phyloP scores from a whole-genome alignment of 2,113 vertebrate species.

The Aplodontia rufa region DNA sequence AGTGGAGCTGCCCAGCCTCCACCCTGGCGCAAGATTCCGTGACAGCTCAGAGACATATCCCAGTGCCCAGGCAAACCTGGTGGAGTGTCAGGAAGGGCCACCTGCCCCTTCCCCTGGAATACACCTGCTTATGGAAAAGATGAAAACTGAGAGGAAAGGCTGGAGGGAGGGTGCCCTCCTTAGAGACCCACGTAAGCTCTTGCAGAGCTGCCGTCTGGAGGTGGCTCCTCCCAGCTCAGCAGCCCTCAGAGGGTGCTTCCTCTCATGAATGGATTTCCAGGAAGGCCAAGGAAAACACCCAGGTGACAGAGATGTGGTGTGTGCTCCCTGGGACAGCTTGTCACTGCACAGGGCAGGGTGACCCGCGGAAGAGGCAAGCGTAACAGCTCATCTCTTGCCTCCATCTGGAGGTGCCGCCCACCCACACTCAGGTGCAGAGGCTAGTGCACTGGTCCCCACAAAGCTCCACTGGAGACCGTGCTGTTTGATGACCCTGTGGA shows the following conservation, averaged over 20 bases:
- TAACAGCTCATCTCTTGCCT: rapidly evolving
- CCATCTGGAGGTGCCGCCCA: background rate
- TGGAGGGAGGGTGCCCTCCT: rapidly evolving
- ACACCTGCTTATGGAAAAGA: background rate
- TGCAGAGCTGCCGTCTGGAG: no score
- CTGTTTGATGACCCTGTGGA: background rate
- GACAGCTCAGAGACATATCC: no score
- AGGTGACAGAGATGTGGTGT: rapidly evolving
- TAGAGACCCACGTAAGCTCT: rapidly evolving
- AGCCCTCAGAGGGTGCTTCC: background rate
- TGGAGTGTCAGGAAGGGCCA: background rate
- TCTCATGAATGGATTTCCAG: rapidly evolving
- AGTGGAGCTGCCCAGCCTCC: background rate
- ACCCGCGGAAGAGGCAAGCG: rapidly evolving
- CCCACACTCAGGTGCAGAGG: background rate
- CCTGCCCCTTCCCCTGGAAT: background rate
- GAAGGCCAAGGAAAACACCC: background rate
- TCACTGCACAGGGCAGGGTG: background rate
- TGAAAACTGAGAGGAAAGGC: background rate
- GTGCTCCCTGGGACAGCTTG: no score
- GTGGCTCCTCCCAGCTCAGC: rapidly evolving
- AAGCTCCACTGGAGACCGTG: background rate
- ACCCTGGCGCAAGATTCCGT: rapidly evolving
- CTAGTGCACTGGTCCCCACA: rapidly evolving
- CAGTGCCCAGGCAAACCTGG: no score